Percentiles rank a stretch among this genome's conserved stretches.
These are phyloP conservation scores for Erebia epiphron DNA, from an alignment of 2,888 invertebrate genomes.

Conservation along the genomic window DNA sequence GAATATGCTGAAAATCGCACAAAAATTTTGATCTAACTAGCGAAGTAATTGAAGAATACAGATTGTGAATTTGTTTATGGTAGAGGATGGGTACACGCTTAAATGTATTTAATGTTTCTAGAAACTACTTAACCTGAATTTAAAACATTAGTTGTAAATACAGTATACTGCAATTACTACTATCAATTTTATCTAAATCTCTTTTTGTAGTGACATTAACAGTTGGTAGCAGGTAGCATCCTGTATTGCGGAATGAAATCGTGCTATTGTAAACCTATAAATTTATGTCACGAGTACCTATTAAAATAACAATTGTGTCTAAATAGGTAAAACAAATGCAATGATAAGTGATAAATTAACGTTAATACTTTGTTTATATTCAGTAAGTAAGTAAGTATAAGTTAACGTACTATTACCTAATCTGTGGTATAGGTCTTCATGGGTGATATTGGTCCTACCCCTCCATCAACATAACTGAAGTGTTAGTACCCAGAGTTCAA, in stretches of 20 bases:
- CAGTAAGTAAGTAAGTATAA: too few relatives aligned
- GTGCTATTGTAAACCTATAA: neutral
- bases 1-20: too few relatives aligned
- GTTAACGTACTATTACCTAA: too few relatives aligned
- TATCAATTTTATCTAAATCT: slow-evolving; percentile 27
- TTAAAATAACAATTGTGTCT: neutral
- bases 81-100: too few relatives aligned
- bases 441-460: too few relatives aligned
- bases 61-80: neutral
- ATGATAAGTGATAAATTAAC: neutral
- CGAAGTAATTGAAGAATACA: too few relatives aligned
- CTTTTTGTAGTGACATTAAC: slow-evolving; percentile 16
- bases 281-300: neutral
- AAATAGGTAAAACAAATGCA: neutral
- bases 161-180: neutral
- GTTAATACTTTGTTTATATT: neutral
- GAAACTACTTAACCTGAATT: neutral
- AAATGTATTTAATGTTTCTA: neutral
- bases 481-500: too few relatives aligned
- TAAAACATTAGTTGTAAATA: slow-evolving; percentile 3
- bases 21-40: too few relatives aligned
- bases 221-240: neutral
- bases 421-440: too few relatives aligned
- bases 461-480: too few relatives aligned
- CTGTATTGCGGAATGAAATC: neutral